A percentile compares a stretch with the other conserved stretches of the same genome.
Evolutionary conservation across 2,113 vertebrate genomes (phyloP).

Genomic region (Bostrychus sinensis): DNA sequence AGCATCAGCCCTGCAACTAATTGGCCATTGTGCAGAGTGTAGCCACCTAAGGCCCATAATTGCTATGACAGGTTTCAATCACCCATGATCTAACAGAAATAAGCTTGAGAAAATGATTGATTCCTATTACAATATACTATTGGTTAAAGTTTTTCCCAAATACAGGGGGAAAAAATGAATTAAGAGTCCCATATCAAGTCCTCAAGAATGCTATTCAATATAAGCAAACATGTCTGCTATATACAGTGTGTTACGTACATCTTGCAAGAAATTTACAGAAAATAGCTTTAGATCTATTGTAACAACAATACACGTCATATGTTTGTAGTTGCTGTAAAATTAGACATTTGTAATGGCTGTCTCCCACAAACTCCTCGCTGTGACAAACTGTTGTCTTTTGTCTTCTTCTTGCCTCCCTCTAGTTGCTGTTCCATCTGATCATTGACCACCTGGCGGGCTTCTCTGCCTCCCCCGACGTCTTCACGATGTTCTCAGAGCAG

Average conservation of each 20-base stretch:
- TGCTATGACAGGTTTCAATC: no score
- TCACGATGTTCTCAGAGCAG: constrained; percentile 93
- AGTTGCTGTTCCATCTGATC: constrained; percentile 94
- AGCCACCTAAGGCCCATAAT: no score
- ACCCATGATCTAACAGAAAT: no score
- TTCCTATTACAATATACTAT: no score
- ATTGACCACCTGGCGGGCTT: constrained; percentile 93
- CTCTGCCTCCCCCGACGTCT: constrained; percentile 87
- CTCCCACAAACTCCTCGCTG: neutral
- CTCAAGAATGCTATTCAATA: no score
- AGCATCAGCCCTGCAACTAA: no score
- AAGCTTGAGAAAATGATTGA: no score
- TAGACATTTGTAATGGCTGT: neutral
- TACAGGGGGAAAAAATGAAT: no score
- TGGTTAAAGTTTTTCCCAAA: no score
- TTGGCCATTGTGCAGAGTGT: no score
- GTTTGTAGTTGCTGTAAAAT: neutral
- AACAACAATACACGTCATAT: no score
- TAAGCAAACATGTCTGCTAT: neutral
- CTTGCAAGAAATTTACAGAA: neutral
- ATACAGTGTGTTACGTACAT: neutral
- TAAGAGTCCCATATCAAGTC: no score
- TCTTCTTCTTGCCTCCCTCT: neutral
- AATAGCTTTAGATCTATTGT: neutral
- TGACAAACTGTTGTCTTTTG: constrained; percentile 14